Evolutionary conservation across 2,888 invertebrate genomes (phyloP), one percentile per base, ranked within the genome.

Genomic region (Lamellibrachia columna): DNA sequence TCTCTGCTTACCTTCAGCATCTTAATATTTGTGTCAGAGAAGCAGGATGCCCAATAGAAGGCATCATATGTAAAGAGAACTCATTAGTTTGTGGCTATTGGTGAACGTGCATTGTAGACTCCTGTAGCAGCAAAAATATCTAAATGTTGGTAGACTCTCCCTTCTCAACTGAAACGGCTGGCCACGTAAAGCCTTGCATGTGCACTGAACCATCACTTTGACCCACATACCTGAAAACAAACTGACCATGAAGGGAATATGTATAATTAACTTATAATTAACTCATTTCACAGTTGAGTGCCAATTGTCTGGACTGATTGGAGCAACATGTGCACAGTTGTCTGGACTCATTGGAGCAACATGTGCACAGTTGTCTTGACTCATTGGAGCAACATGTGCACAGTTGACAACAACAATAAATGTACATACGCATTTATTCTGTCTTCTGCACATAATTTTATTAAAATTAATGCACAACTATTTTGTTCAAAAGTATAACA

Each of bases 191-290:
- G 75, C 75, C 75, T 55, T 75, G 75, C 40, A 40, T 75, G 22
- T 75, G 2, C 75, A 15, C 15, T 75, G 75, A 75, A 75, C 75
- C 75, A 6, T 75, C 3, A 75, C 75, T 22, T 6, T 75, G 75
- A 75, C 75, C 75, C 75, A 75, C 75, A 75, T 75, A 75, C 22
- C 22, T 75, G 22, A 22, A 22, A n/a, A 22, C 6, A 15, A 75
- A 75, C 75, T 75, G 75, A 75, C 75, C 75, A 1, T 22, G 75
- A 75, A 75, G 75, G 75, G 75, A n/a, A 75, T 75, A 22, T 75
- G 75, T 75, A 75, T 75, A 75, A 75, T 75, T 75, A 75, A 75
- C 75, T 75, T n/a, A n/a, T n/a, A n/a, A n/a, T n/a, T n/a, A n/a
- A n/a, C n/a, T n/a, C 75, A 75, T 22, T 75, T 15, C 75, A 11